Base-by-base conservation (phyloP, 1,140 invertebrate species). In the Drosophila jambulina region DNA sequence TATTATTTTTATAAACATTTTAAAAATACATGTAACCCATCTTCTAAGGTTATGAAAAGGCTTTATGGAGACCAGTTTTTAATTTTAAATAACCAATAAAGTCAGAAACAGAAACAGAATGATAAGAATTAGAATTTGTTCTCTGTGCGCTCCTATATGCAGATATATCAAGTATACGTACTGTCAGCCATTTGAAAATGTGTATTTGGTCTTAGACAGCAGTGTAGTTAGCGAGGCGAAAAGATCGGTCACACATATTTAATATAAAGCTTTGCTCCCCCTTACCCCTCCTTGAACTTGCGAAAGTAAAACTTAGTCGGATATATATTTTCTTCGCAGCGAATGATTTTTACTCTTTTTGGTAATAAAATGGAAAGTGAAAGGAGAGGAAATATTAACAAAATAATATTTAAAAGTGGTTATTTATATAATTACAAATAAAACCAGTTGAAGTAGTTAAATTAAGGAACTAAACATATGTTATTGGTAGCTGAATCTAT, bases 221-320 rank as follows among this genome's bases (percentile, higher is more conserved):
- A 38, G 54, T 42, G 48, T 54, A 68, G 72, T 77, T 77, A 77
- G 40, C 46, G 46, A 9, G 1, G 23, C 34, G 36, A 57, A 48
- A 48, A 77, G 42, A 60, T 77, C 32, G 53, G 53, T 51, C 60
- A 49, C 67, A 59, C 69, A 46, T 54, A 70, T 59, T 51, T 59
- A 49, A 51, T 51, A 72, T 34, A 49, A 34, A 4, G 4, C 48
- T 19, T 23, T 25, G 40, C 27, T 23, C 15, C 21, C 38, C 49
- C 15, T 29, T 19, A 36, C 19, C 29, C 60, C 36, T 34, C 29
- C 40, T 4, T n/a, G 21, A 67, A 71, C 53, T 49, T 49, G 45
- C 36, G 53, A 72, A 72, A 72, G 69, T 72, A 60, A 71, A 51
- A 49, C 61, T 49, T 49, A 32, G 17, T 6, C 25, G 12, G 13